Base-by-base conservation (phyloP, 1,140 invertebrate species). In the Nymphalis io region DNA sequence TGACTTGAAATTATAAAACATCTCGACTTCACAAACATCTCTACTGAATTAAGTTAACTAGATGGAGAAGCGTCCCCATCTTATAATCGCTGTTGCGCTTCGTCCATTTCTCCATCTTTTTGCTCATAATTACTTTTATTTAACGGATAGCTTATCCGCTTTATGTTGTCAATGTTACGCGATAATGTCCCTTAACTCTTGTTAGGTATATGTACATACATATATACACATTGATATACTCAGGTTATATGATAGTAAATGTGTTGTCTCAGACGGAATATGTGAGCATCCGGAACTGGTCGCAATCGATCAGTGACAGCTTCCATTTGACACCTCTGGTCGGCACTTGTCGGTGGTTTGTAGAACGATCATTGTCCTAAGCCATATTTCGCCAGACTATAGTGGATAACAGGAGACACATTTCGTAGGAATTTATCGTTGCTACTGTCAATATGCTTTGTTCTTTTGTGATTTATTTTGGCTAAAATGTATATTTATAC, bases 221-320 rank as follows among this genome's bases (percentile, higher is more conserved):
- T 27, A n/a, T 27, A 15, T 15, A 11, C 3, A 10, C 23, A 27
- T 23, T 4, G 18, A 3, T 20, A 6, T 63, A 27, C 8, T 61
- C n/a, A n/a, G 42, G 38, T 48, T 23, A 71, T 71, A 61, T 67
- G 59, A 48, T 61, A 71, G 40, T 38, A 51, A 66, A 64, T 71
- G 59, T 67, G 63, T 67, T 60, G 51, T 55, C 40, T 65, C 51
- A 21, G 58, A 62, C 38, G 65, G 60, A 65, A 66, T 40, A 46
- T 62, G 21, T 18, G 44, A 48, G 60, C 44, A 15, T 39, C 66
- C 44, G 20, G 59, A 10, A 60, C 74, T 70, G 46, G 70, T 68
- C 60, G 63, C 79, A 78, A 84, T 87, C 80, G 80, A 87, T 87
- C 85, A 87, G 74, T 78, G 80, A 76, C 82, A 82, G 66, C 60